Evolutionary conservation across 2,888 invertebrate species (phyloP), one percentile per base, ranked within the genome.

Genomic region (Hirtodrosophila confusa): DNA sequence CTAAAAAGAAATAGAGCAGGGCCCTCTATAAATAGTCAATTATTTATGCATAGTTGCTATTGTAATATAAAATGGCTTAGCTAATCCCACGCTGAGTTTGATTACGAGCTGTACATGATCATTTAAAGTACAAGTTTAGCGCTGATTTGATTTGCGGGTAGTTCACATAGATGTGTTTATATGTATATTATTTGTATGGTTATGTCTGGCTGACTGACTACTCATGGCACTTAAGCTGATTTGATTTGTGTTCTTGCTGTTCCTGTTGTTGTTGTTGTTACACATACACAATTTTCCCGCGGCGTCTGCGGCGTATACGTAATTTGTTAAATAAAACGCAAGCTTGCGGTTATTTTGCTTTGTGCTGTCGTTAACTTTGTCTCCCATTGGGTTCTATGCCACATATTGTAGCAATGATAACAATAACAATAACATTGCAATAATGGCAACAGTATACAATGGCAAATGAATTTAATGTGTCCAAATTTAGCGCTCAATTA

Each of bases 281-380:
- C 44, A 45, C 39, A 57, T 31, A 35, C 33, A 37, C 27, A 45
- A 54, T 48, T 33, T 37, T 67, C 75, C 48, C 64, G 71, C 57
- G 58, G 70, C 75, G 47, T 57, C 68, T 57, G 47, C 17, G 62
- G 50, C 68, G 66, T 71, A 84, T 83, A 86, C 84, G 80, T 80
- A 69, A 80, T 71, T 66, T 84, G 74, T 80, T 79, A 77, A 80
- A 86, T 74, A 80, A 74, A 86, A 84, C 80, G 63, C 86, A 87
- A 85, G 67, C 67, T 85, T 87, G 87, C 75, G 87, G 82, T 82
- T 86, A 72, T 65, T 67, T 72, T 62, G 58, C 66, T 57, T 62
- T 83, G 65, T 63, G 66, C 54, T 75, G 64, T 79, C 76, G 76
- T 75, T 76, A 79, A 71, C 58, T 75, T 75, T 68, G 79, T 71